Percentiles rank a stretch among this genome's conserved stretches.
Evolutionary conservation across 2,797 vertebrate species (phyloP).

Genomic region (Typhlichthys subterraneus): DNA sequence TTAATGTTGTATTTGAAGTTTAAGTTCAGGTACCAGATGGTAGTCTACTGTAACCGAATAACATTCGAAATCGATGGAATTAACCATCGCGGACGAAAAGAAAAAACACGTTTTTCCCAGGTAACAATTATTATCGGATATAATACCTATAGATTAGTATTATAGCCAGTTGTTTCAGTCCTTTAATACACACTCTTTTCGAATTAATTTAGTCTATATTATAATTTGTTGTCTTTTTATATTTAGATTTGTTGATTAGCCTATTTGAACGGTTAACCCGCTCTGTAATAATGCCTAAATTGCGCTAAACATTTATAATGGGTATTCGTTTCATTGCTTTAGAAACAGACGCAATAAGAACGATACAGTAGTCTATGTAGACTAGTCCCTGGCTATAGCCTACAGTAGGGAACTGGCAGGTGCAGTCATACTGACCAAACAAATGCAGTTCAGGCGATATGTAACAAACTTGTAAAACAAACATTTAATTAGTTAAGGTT

Average conservation of each 20-base stretch:
- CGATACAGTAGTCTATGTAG: too few relatives aligned
- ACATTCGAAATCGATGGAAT: background rate
- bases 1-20: slow-evolving; percentile 15
- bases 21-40: slow-evolving; percentile 61
- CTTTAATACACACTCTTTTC: too few relatives aligned
- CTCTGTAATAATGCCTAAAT: background rate
- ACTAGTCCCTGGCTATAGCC: too few relatives aligned
- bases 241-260: too few relatives aligned
- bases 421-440: slow-evolving; percentile 13
- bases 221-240: too few relatives aligned
- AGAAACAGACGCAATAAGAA: background rate
- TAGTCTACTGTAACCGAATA: background rate
- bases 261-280: background rate
- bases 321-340: background rate
- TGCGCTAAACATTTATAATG: background rate
- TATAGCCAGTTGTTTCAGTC: too few relatives aligned
- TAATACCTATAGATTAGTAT: too few relatives aligned
- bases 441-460: slow-evolving; percentile 39
- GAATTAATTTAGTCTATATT: too few relatives aligned
- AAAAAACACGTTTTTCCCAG: background rate
- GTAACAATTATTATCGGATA: too few relatives aligned
- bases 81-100: background rate
- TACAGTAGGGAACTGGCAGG: slow-evolving; percentile 12
- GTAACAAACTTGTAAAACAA: background rate
- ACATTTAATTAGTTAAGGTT: background rate